Evolutionary conservation across 2,888 invertebrate genomes (phyloP).

Genomic region (Acleris laterana): DNA sequence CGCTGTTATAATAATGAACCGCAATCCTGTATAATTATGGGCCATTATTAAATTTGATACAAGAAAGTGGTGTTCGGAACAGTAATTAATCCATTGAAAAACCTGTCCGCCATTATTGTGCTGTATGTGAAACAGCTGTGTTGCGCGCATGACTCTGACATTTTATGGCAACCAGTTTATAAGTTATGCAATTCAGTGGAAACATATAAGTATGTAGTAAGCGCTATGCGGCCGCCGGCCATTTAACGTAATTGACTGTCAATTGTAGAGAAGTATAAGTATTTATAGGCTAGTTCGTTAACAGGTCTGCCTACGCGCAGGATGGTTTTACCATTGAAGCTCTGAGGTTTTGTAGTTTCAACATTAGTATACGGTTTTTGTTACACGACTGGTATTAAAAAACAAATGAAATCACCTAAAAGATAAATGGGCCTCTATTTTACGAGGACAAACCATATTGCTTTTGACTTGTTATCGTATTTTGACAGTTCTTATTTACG

Average conservation of each 20-base stretch:
- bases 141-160: slow-evolving; percentile 66
- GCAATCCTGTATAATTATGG: slow-evolving; percentile 5
- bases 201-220: slow-evolving; percentile 59
- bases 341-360: background rate
- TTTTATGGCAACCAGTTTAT: slow-evolving; percentile 72
- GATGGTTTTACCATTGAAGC: slow-evolving; percentile 17
- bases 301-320: slow-evolving; percentile 30
- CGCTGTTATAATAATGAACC: background rate
- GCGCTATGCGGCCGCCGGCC: slow-evolving; percentile 59
- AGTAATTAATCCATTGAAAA: slow-evolving; percentile 33
- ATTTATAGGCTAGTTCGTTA: slow-evolving; percentile 36
- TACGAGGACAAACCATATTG: no score
- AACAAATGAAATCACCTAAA: no score
- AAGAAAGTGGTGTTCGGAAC: slow-evolving; percentile 9
- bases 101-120: slow-evolving; percentile 25
- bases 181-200: slow-evolving; percentile 79
- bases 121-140: slow-evolving; percentile 65
- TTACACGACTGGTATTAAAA: no score
- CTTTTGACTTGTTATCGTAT: no score
- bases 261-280: slow-evolving; percentile 54
- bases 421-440: no score
- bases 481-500: no score
- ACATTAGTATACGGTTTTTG: slow-evolving; percentile 3
- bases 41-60: slow-evolving; percentile 4
- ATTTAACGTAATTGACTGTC: slow-evolving; percentile 72